Conservation (phyloP, 1,140 invertebrate species). For the Eubasilissa regina region DNA sequence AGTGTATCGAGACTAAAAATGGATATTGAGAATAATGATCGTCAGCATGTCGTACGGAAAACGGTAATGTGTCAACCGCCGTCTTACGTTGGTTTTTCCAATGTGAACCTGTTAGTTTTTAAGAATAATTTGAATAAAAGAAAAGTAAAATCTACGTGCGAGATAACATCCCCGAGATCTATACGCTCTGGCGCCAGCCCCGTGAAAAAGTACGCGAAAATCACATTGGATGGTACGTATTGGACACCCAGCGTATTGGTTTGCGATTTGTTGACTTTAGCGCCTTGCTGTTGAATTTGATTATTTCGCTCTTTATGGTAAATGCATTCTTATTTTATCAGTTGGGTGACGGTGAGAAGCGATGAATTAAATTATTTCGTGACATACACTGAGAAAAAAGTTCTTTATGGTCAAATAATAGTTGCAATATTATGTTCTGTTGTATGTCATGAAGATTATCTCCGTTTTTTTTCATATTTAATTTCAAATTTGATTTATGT, state of each 20-base stretch:
- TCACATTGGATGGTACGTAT: constrained; percentile 5
- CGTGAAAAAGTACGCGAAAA: constrained; percentile 12
- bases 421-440: no score
- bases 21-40: neutral
- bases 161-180: neutral
- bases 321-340: neutral
- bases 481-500: no score
- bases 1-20: neutral
- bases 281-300: neutral
- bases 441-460: no score
- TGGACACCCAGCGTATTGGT: neutral
- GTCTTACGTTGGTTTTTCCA: constrained; percentile 21
- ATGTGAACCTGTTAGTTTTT: constrained; percentile 3
- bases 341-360: neutral
- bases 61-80: constrained; percentile 3
- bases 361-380: neutral
- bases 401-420: no score
- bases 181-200: neutral
- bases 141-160: neutral
- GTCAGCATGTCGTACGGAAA: constrained; percentile 14
- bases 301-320: neutral
- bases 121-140: constrained; percentile 22
- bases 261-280: neutral
- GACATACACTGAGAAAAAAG: no score
- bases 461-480: no score